Percentiles rank a stretch among this genome's conserved stretches.
phyloP scores from a whole-genome alignment of 2,797 vertebrate genomes.

The Coilia nasus region DNA sequence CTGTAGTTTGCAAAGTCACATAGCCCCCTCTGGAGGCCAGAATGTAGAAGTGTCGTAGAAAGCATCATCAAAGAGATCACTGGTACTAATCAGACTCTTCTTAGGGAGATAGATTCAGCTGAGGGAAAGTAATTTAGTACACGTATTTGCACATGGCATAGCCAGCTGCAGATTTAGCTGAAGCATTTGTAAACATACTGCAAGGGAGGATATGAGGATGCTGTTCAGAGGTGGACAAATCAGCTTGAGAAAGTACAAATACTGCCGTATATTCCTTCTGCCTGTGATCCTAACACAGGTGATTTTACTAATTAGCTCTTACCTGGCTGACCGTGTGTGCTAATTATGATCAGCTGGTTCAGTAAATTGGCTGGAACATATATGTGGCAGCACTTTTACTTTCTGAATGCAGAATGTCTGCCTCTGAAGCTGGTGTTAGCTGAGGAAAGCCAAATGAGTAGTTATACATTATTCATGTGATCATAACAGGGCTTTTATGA shows the following conservation, averaged over 20 bases:
- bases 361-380: too few species aligned
- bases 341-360: too few species aligned
- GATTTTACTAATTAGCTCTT: too few species aligned
- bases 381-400: too few species aligned
- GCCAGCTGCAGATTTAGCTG: background rate
- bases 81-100: background rate
- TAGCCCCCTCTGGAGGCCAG: background rate
- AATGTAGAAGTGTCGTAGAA: background rate
- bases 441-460: background rate
- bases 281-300: too few species aligned
- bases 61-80: background rate
- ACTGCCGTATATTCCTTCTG: too few species aligned
- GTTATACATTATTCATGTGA: background rate
- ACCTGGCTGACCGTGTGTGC: too few species aligned
- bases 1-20: background rate
- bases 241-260: too few species aligned
- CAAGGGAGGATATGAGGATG: background rate
- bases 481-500: background rate
- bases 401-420: too few species aligned
- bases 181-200: background rate
- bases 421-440: background rate
- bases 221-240: too few species aligned
- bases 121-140: background rate
- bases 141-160: background rate
- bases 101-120: background rate